These are phyloP conservation scores for Lomographa bimaculata DNA, from an alignment of 2,888 invertebrate species.

Conservation along the genomic window DNA sequence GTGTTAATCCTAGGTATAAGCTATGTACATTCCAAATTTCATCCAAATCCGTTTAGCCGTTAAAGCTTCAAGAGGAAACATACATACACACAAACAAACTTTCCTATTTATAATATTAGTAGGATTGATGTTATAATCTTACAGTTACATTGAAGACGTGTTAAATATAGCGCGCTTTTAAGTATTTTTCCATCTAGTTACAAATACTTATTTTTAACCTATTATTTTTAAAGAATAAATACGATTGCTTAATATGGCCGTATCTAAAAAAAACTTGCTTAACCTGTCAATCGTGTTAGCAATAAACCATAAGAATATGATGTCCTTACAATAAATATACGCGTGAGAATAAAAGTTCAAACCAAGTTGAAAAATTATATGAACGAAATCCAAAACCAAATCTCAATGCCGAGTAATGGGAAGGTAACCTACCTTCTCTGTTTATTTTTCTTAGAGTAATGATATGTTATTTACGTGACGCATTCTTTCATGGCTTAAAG, in stretches of 20 bases:
- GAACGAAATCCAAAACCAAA: constrained; percentile 43
- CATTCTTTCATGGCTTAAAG: constrained; percentile 62
- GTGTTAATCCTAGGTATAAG: too few relatives aligned
- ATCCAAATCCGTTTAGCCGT: too few relatives aligned
- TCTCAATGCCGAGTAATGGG: constrained; percentile 24
- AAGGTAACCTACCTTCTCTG: constrained; percentile 32
- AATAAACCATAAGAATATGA: constrained; percentile 32
- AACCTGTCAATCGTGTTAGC: constrained; percentile 40
- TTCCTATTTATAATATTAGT: too few relatives aligned
- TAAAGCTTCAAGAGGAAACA: too few relatives aligned
- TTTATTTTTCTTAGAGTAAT: constrained; percentile 55
- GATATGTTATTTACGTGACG: constrained; percentile 61
- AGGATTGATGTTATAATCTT: too few relatives aligned
- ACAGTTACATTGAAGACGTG: too few relatives aligned
- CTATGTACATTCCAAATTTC: too few relatives aligned
- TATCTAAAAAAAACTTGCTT: constrained; percentile 34
- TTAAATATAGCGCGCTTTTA: too few relatives aligned
- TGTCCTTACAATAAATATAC: constrained; percentile 21
- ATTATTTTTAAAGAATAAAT: constrained; percentile 7
- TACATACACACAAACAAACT: too few relatives aligned
- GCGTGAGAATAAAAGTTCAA: constrained; percentile 28
- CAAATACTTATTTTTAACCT: neutral
- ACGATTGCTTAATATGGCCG: constrained; percentile 12
- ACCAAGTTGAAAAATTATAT: constrained; percentile 28
- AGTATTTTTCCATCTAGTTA: constrained; percentile 10